A percentile compares a stretch with the other conserved stretches of the same genome.
Conservation (phyloP, 2,113 vertebrate species). For the Phaethornis superciliosus region DNA sequence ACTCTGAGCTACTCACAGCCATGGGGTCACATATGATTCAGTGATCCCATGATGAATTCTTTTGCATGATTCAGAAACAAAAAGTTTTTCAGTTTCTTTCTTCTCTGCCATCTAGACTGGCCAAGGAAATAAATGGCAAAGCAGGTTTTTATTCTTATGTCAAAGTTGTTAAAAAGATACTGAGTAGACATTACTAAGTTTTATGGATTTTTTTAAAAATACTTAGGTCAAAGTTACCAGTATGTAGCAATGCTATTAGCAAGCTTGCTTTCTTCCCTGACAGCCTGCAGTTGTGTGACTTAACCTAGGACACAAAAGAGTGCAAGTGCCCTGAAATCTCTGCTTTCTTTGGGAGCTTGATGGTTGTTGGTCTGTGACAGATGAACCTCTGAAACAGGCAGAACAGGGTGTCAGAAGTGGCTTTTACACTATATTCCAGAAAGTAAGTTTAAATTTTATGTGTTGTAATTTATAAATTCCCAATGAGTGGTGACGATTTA, state of each 20-base stretch:
- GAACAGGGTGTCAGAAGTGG: background rate
- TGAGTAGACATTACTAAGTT: accelerated
- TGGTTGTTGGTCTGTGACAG: background rate
- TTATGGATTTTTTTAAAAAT: background rate
- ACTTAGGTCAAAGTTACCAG: background rate
- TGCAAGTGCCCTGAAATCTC: background rate
- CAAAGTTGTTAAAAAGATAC: background rate
- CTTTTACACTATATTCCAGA: background rate
- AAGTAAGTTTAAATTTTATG: background rate
- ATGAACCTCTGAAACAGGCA: background rate
- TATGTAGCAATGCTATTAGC: background rate
- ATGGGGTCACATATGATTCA: background rate
- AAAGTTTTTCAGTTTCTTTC: background rate
- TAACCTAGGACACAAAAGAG: background rate
- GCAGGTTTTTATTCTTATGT: background rate
- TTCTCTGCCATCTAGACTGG: background rate
- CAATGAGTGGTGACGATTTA: background rate
- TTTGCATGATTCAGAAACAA: background rate
- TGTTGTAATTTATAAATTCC: no score
- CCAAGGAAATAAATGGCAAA: background rate
- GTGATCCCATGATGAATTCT: background rate
- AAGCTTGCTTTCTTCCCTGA: background rate
- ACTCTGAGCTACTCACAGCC: background rate
- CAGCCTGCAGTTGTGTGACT: background rate
- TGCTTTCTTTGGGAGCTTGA: background rate